Base-by-base conservation (phyloP, 2,113 vertebrate species). In the Smithornis capensis region DNA sequence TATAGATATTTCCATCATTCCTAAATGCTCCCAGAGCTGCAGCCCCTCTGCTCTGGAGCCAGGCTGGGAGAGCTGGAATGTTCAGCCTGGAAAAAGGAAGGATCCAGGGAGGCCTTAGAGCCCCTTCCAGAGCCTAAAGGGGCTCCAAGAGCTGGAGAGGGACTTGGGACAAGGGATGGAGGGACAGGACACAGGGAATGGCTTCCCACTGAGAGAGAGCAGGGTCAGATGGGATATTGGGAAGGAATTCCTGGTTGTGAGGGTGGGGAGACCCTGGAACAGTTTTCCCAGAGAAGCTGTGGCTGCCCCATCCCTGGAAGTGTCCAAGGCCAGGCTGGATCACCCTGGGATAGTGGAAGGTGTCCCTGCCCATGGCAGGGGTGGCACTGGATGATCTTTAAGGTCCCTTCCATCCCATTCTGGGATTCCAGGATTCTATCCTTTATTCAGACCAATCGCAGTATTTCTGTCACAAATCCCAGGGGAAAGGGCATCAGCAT, bases 261-360 rank as follows among this genome's bases (percentile, higher is more conserved):
- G 33, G 38, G 17, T 24, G 80, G 12, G 0, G 2, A 60, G 44
- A 24, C 14, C 11, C 53, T 62, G 45, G 44, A 10, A 17, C 11
- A 5, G 68, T 8, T 1, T 56, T 4, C 29, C 12, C 64, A 78
- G 64, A 78, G 56, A 0, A 62, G 75, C 75, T 79, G 65, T 49
- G 49, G 67, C 29, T 80, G 67, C 17, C 21, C 42, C 75, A 64
- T 71, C 57, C 40, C 49, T 87, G 85, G 16, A 0, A 56, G 40
- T 35, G 67, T 1, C 35, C 76, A 2, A 71, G 29, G 42, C 40
- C 57, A 57, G n/a, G 19, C 0, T 79, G 56, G 56, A 79, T 16
- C 40, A 29, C 0, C 24, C 57, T 63, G 49, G 49, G 35, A 2
- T 0, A 1, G 11, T 64, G 75, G 49, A 1, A 73, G 13, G 6